These are phyloP conservation scores for Drosophila baimaii DNA, from an alignment of 1,140 invertebrate genomes.

Conservation along the genomic window DNA sequence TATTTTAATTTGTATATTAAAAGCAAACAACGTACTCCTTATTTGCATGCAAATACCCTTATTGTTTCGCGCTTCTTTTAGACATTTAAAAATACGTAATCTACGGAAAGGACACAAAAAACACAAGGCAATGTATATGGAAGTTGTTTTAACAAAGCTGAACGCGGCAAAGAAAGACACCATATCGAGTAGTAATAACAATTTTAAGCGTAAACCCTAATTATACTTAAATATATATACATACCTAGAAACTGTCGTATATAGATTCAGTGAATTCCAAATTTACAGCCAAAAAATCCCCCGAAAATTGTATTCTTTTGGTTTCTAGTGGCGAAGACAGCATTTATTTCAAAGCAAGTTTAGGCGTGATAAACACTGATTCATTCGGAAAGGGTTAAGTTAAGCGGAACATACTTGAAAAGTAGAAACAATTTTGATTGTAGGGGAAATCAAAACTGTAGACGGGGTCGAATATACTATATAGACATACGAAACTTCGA, in stretches of 20 bases:
- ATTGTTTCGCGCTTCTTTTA: constrained; percentile 34
- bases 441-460: constrained; percentile 37
- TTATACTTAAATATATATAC: constrained; percentile 1
- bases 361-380: constrained; percentile 67
- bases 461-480: constrained; percentile 16
- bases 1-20: constrained; percentile 48
- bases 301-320: constrained; percentile 22
- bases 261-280: constrained; percentile 48
- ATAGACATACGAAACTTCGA: constrained; percentile 17
- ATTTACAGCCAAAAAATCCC: constrained; percentile 36
- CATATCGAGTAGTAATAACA: constrained; percentile 64
- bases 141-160: constrained; percentile 45
- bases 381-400: constrained; percentile 53
- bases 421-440: constrained; percentile 68
- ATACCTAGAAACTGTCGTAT: constrained; percentile 33
- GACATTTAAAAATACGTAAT: constrained; percentile 63
- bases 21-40: constrained; percentile 14
- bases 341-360: constrained; percentile 55
- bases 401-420: constrained; percentile 64
- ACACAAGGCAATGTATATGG: constrained; percentile 32
- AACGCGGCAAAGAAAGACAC: constrained; percentile 56
- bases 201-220: constrained; percentile 33
- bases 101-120: constrained; percentile 9
- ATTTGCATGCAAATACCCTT: constrained; percentile 10
- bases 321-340: constrained; percentile 28